These are phyloP conservation scores for Ascidia mentula DNA, from an alignment of 23 tunicate species.

Conservation along the genomic window DNA sequence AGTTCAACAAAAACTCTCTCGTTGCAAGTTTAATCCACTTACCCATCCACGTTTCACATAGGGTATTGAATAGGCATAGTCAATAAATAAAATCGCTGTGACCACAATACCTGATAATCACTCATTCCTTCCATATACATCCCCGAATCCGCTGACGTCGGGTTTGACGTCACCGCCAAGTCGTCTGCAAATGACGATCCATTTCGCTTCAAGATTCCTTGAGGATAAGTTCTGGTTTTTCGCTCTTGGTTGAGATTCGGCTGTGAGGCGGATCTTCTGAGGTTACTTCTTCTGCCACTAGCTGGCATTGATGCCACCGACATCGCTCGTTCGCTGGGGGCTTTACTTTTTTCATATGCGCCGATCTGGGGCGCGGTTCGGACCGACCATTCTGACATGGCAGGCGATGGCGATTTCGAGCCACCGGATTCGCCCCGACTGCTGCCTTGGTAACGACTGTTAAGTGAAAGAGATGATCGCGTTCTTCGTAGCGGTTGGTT, in stretches of 20 bases:
- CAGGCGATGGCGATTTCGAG: slow-evolving; percentile 48
- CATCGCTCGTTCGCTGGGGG: slow-evolving; percentile 12
- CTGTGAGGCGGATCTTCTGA: slow-evolving; percentile 67
- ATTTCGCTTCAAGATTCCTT: slow-evolving; percentile 80
- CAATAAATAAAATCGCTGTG: too few species aligned
- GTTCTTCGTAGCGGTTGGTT: slow-evolving; percentile 53
- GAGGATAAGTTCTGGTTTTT: slow-evolving; percentile 66
- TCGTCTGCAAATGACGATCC: neutral
- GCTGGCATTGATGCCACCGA: slow-evolving; percentile 59
- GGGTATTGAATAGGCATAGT: too few species aligned
- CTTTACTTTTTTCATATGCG: slow-evolving; percentile 13
- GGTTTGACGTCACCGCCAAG: neutral
- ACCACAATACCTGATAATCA: neutral
- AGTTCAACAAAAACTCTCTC: too few species aligned
- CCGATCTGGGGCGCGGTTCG: slow-evolving; percentile 75
- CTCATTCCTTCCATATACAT: neutral
- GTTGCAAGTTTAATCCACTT: too few species aligned
- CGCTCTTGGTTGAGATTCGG: slow-evolving; percentile 35
- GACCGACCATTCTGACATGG: slow-evolving; percentile 77
- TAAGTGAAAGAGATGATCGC: slow-evolving; percentile 43
- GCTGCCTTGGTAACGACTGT: slow-evolving; percentile 2
- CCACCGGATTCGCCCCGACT: neutral
- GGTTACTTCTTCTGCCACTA: slow-evolving; percentile 37
- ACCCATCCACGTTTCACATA: too few species aligned
- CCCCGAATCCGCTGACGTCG: neutral